A percentile compares a stretch with the other conserved stretches of the same genome.
phyloP scores from a whole-genome alignment of 2,888 invertebrate species.

The Periphyllus acericola region DNA sequence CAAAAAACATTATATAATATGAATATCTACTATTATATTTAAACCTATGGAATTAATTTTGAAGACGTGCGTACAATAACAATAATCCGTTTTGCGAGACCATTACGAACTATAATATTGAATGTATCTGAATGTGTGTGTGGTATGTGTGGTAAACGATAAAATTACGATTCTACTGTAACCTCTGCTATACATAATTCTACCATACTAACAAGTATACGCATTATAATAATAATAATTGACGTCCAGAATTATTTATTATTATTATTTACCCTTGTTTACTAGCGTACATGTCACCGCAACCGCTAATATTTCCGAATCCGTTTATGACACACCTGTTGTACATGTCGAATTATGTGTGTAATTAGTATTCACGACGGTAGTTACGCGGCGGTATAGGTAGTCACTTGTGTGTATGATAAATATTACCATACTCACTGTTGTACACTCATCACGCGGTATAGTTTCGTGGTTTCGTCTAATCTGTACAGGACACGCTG shows the following conservation, averaged over 20 bases:
- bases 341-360: background rate
- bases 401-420: background rate
- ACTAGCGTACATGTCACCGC: background rate
- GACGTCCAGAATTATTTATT: background rate
- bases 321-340: constrained; percentile 38
- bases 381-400: background rate
- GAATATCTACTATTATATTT: no score
- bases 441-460: background rate
- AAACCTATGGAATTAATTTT: background rate
- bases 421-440: background rate
- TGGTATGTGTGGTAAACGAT: background rate
- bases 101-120: background rate
- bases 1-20: background rate
- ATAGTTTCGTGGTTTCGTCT: background rate
- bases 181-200: no score
- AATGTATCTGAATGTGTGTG: background rate
- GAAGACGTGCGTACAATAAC: background rate
- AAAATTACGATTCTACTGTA: background rate
- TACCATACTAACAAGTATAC: no score
- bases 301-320: background rate
- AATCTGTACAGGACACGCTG: background rate
- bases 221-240: background rate
- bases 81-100: background rate
- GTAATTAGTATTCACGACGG: constrained; percentile 26
- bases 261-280: background rate